These are phyloP conservation scores for Belonocnema kinseyi DNA, from an alignment of 1,140 invertebrate species.

Conservation along the genomic window DNA sequence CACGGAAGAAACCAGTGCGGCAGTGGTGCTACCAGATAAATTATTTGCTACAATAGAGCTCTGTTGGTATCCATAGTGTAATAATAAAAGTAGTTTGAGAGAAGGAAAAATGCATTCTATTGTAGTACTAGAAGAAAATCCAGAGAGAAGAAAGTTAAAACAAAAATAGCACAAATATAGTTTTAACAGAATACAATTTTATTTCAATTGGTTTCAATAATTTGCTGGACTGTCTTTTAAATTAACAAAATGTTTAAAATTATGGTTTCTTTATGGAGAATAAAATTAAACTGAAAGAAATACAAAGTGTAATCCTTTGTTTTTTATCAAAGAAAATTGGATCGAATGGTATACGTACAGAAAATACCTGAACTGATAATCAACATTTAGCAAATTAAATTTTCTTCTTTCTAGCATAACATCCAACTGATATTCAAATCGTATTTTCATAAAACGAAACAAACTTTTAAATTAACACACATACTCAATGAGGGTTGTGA, in stretches of 20 bases:
- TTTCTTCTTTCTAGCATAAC: no score
- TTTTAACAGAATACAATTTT: not conserved
- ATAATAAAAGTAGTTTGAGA: conserved; percentile 30
- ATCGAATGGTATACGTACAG: no score
- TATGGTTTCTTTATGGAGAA: not conserved
- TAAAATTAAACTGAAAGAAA: not conserved
- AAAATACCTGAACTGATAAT: no score
- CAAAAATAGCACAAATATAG: conserved; percentile 29
- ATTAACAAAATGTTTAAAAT: no score
- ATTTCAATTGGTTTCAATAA: no score
- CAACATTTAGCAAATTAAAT: no score
- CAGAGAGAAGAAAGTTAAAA: not conserved
- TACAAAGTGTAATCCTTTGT: not conserved
- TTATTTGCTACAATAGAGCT: conserved; percentile 58
- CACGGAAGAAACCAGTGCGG: conserved; percentile 39
- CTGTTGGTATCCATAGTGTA: conserved; percentile 29
- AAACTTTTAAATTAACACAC: no score
- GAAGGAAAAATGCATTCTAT: conserved; percentile 16
- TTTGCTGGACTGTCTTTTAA: no score
- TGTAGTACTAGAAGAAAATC: not conserved
- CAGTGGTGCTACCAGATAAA: conserved; percentile 56
- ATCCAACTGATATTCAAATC: no score
- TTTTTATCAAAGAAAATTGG: no score
- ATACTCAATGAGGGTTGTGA: no score
- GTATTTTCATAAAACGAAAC: no score